phyloP scores from a whole-genome alignment of 2,797 vertebrate genomes.

The Pelobates cultripes region DNA sequence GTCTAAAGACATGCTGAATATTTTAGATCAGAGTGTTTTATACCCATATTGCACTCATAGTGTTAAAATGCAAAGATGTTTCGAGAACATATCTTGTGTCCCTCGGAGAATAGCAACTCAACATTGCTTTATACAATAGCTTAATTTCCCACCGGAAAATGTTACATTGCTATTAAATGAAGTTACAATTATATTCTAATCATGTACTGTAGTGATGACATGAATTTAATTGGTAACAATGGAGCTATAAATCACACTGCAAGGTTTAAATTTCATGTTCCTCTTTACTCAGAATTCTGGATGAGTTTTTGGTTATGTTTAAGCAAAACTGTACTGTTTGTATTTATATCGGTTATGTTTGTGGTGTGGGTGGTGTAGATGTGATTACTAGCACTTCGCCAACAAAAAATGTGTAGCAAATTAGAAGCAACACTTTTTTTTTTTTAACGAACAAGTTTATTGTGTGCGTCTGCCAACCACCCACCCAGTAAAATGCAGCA shows the following conservation, averaged over 20 bases:
- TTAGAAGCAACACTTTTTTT: no score
- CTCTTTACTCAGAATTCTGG: neutral
- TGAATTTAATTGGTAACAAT: constrained; percentile 10
- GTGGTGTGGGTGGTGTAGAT: neutral
- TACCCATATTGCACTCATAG: neutral
- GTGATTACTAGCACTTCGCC: neutral
- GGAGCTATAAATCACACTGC: constrained; percentile 6
- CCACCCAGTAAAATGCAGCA: no score
- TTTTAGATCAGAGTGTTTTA: no score
- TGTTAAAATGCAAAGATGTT: neutral
- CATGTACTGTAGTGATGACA: neutral
- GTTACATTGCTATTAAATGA: constrained; percentile 8
- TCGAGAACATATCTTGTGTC: neutral
- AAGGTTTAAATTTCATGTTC: neutral
- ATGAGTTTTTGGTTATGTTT: neutral
- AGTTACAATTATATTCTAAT: neutral
- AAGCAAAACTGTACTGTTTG: neutral
- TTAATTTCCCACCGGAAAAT: constrained; percentile 31
- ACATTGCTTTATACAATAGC: constrained; percentile 4
- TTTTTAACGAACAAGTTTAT: no score
- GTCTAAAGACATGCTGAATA: neutral
- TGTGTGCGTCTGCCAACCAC: no score
- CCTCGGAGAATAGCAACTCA: neutral
- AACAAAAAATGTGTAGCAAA: no score
- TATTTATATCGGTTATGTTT: neutral